phyloP scores from a whole-genome alignment of 2,888 invertebrate genomes.

The Brassicogethes aeneus region DNA sequence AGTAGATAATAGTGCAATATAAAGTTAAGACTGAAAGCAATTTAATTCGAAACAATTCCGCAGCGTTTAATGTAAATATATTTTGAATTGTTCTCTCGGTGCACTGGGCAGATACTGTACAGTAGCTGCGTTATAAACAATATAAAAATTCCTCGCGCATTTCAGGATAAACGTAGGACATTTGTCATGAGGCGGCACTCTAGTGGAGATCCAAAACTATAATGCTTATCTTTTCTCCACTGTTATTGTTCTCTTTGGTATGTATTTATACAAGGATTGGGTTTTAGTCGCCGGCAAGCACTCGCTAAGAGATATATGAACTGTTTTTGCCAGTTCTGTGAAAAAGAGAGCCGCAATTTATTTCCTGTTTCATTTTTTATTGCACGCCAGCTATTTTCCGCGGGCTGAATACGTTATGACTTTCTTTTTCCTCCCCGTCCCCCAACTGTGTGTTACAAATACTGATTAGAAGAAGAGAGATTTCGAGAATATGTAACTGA shows the following conservation, averaged over 20 bases:
- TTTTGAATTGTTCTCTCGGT: no score
- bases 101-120: no score
- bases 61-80: no score
- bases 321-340: constrained; percentile 24
- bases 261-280: constrained; percentile 34
- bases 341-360: constrained; percentile 18
- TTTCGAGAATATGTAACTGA: background rate
- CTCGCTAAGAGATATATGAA: constrained; percentile 28
- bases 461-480: constrained; percentile 11
- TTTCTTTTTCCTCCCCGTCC: no score
- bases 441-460: constrained; percentile 21
- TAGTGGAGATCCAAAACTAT: constrained; percentile 8
- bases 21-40: no score
- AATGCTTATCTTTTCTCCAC: constrained; percentile 18
- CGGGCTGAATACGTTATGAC: constrained; percentile 23
- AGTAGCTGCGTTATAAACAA: constrained; percentile 26
- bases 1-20: no score
- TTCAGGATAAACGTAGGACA: constrained; percentile 21
- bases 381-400: constrained; percentile 20
- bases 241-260: constrained; percentile 31
- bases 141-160: constrained; percentile 25
- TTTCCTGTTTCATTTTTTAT: constrained; percentile 24
- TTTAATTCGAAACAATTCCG: no score
- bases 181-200: constrained; percentile 18
- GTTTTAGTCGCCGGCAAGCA: constrained; percentile 30